A percentile compares a stretch with the other conserved stretches of the same genome.
These are phyloP conservation scores for Megastigmus dorsalis DNA, from an alignment of 2,888 invertebrate genomes.

Conservation along the genomic window DNA sequence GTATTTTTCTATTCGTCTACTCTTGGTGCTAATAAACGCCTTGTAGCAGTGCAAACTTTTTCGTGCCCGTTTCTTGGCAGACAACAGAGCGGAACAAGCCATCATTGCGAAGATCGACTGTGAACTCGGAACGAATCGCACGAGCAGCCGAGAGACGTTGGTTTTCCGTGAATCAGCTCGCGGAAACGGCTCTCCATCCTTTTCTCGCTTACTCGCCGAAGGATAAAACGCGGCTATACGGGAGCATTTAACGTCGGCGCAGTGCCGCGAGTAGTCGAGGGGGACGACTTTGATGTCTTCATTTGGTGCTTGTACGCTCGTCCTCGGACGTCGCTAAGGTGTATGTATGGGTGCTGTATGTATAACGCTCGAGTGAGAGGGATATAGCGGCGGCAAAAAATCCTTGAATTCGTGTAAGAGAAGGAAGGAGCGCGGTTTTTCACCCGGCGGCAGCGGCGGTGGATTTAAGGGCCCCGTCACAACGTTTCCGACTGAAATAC, in stretches of 20 bases:
- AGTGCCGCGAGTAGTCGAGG: not conserved
- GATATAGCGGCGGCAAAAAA: constrained; percentile 4
- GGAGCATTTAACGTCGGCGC: not conserved
- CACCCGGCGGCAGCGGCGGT: no score
- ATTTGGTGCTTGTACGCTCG: constrained; percentile 1
- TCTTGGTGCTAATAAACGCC: no score
- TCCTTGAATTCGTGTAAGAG: not conserved
- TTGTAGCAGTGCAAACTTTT: no score
- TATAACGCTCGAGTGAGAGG: not conserved
- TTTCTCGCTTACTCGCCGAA: not conserved
- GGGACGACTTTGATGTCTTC: constrained; percentile 30
- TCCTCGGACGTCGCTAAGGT: not conserved
- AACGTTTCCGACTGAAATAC: no score
- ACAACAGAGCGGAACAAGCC: no score
- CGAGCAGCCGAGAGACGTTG: no score
- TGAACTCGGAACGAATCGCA: not conserved
- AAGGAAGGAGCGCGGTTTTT: no score
- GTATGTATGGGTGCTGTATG: not conserved
- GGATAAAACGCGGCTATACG: not conserved
- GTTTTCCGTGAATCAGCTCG: constrained; percentile 17
- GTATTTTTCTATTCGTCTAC: no score
- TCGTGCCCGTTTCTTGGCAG: no score
- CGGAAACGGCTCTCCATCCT: not conserved
- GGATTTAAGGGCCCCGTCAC: no score
- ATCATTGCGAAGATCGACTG: no score